Evolutionary conservation across 2,113 vertebrate species (phyloP), one percentile per base, ranked within the genome.

Genomic region (Proteles cristata): DNA sequence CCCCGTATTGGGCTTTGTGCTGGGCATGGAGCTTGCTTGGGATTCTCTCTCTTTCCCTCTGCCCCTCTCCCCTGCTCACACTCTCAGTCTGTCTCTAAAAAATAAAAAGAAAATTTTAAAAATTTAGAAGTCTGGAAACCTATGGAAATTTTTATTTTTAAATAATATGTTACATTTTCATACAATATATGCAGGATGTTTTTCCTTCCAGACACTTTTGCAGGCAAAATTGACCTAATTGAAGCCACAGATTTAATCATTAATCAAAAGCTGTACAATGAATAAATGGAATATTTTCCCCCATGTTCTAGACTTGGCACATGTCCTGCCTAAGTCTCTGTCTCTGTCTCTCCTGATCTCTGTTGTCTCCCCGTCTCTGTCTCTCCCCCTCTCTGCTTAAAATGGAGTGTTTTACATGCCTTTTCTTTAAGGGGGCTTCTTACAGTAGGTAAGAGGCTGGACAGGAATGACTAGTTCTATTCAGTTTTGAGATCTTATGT

Each of bases 161-260:
- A 96, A 69, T 76, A 77, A 39, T 48, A 66, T 45, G 21, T 97
- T 88, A 50, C 10, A n/a, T 31, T 94, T 96, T 87, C 23, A 87
- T 89, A 68, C 33, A 65, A 25, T 79, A 91, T 15, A 8, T 11
- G 21, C 77, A 71, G 35, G 21, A 33, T 39, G 12, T 26, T 91
- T 95, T 77, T 90, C 55, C 33, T 82, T 17, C 28, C 71, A 43
- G n/a, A 65, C 11, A 48, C 12, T 71, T 96, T 86, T 93, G 35
- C 26, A 95, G 25, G n/a, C 63, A 83, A 85, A 88, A 23, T 43
- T 31, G 71, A 3, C 65, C 10, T 95, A 68, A 85, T 96, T 77
- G 66, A 96, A 93, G 82, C 28, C n/a, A 68, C 58, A 25, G 35
- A 81, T 94, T 90, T 91, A 69, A 48, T 87, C 50, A 45, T 88